phyloP scores from a whole-genome alignment of 2,797 vertebrate genomes.

The Anomalospiza imberbis region DNA sequence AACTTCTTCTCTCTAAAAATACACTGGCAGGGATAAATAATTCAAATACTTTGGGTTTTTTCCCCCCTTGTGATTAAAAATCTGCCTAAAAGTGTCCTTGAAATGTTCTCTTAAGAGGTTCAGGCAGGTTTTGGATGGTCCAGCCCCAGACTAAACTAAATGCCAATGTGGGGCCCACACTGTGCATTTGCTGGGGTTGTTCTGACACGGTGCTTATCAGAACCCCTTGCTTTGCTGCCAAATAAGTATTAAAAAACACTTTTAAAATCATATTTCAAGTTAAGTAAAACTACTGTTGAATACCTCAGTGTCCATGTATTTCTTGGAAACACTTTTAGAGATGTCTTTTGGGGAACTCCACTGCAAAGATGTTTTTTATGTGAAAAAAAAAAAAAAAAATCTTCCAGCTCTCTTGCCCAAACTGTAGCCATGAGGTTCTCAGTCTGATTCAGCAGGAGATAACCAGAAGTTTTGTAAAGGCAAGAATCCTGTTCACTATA shows the following conservation, averaged over 20 bases:
- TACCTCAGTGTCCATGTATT: background rate
- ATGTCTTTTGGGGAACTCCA: background rate
- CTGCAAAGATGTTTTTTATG: background rate
- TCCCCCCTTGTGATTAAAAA: constrained; percentile 13
- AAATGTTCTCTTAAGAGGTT: background rate
- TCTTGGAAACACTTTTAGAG: background rate
- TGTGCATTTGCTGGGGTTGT: background rate
- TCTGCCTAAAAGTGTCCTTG: constrained; percentile 26
- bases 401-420: background rate
- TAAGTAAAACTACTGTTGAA: background rate
- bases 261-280: background rate
- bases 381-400: background rate
- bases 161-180: background rate
- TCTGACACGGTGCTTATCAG: background rate
- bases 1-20: constrained; percentile 67
- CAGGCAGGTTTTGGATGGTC: background rate
- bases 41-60: constrained; percentile 23
- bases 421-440: background rate
- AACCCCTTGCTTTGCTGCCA: background rate
- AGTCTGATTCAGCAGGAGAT: background rate
- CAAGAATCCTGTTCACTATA: background rate
- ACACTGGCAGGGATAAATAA: constrained; percentile 52
- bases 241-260: background rate
- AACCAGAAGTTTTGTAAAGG: background rate
- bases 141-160: background rate